These are phyloP conservation scores for Bos indicus DNA, from an alignment of 2,113 vertebrate species.

Conservation along the genomic window DNA sequence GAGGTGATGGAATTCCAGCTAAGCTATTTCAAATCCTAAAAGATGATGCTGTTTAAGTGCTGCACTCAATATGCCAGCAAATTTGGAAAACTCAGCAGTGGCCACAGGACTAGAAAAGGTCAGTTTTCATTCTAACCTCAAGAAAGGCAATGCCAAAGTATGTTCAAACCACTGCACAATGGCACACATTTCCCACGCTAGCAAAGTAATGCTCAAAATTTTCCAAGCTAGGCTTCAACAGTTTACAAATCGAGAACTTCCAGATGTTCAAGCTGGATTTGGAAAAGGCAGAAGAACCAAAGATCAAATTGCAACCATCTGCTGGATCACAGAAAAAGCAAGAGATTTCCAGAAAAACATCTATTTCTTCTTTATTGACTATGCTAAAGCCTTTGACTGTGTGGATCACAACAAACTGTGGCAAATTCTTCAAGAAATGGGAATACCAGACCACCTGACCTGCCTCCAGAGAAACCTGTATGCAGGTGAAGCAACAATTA, in stretches of 20 bases:
- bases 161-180: background rate
- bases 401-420: background rate
- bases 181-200: background rate
- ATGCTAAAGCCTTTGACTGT: background rate
- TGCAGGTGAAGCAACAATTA: background rate
- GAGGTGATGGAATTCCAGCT: background rate
- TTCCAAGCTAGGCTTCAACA: background rate
- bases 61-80: background rate
- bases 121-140: background rate
- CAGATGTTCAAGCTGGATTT: background rate
- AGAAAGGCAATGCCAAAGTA: background rate
- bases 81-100: background rate
- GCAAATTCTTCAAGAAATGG: background rate
- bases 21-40: background rate
- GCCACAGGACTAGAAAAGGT: background rate
- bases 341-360: background rate
- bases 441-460: background rate
- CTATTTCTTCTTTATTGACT: background rate
- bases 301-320: background rate
- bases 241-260: background rate
- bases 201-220: background rate
- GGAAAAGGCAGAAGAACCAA: background rate
- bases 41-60: background rate
- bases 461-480: background rate
- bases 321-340: background rate